Base-by-base conservation (phyloP, 2,888 invertebrate genomes). In the Lysandra bellargus region DNA sequence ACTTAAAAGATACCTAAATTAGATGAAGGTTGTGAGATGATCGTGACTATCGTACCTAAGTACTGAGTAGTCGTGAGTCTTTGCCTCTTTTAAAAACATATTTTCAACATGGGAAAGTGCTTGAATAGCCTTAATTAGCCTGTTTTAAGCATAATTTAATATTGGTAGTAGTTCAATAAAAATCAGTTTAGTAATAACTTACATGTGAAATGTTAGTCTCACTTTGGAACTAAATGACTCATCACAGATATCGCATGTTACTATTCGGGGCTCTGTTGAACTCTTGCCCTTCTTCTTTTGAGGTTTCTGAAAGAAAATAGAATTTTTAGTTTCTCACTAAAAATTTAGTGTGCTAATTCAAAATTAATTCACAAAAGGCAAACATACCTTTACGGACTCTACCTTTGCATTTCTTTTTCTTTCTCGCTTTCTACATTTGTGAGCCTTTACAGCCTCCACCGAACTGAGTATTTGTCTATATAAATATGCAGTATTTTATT, bases 161-260 rank as follows among this genome's bases (percentile, higher is more conserved):
- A 7, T 44, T 7, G 9, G 7, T 1, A 44, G 0, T 44, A 7
- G 2, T 44, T 7, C 9, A 9, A 44, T 44, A 44, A 44, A 40
- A 49, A 49, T 12, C 9, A 49, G 12, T 49, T 49, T 12, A 49
- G 2, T 49, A 49, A 49, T 9, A 23, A 90, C 95, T 91, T 84
- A 95, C 93, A 94, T 92, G 81, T 95, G 95, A 85, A 95, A 95
- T 80, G 94, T 94, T 1, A 95, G 89, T 2, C 95, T 85, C 2
- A 95, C 93, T 91, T 95, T 95, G 0, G 95, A 95, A 0, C 93
- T 92, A 81, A 95, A 95, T 0, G 92, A 91, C 40, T 92, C 90
- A 79, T 92, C 90, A 80, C 95, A 95, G 78, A 93, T 87, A 76
- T 94, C 88, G 44, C 94, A 94, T 0, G 93, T 93, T 6, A 94